Evolutionary conservation across 2,797 vertebrate species (phyloP).

Genomic region (Petrocephalus sullivani): DNA sequence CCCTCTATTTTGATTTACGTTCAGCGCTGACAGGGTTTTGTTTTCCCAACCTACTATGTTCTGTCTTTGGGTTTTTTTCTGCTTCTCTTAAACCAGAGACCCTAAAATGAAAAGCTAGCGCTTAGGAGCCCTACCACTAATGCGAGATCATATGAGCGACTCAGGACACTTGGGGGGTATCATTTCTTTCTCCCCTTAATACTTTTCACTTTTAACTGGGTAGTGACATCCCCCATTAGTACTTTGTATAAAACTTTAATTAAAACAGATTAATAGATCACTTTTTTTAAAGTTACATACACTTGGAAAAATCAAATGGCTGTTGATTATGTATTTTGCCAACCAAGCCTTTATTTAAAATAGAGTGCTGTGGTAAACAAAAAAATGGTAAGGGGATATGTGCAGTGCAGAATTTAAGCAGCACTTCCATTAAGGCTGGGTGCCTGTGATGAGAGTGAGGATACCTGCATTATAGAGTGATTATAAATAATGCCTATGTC

Average conservation of each 20-base stretch:
- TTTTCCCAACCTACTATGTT: not conserved
- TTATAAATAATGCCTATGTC: not conserved
- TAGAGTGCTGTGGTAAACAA: not conserved
- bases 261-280: not conserved
- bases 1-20: not conserved
- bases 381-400: not conserved
- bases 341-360: not conserved
- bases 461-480: not conserved
- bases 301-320: not conserved
- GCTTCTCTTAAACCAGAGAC: not conserved
- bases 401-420: not conserved
- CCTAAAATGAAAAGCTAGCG: not conserved
- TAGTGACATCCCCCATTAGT: not conserved
- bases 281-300: not conserved
- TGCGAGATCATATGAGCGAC: not conserved
- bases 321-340: not conserved
- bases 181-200: not conserved
- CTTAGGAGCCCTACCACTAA: not conserved
- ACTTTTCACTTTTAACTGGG: not conserved
- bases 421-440: not conserved
- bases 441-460: not conserved
- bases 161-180: not conserved
- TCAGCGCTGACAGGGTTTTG: not conserved
- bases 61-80: not conserved
- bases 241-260: not conserved